phyloP scores from a whole-genome alignment of 2,797 vertebrate species.

The Scolopax rusticola region DNA sequence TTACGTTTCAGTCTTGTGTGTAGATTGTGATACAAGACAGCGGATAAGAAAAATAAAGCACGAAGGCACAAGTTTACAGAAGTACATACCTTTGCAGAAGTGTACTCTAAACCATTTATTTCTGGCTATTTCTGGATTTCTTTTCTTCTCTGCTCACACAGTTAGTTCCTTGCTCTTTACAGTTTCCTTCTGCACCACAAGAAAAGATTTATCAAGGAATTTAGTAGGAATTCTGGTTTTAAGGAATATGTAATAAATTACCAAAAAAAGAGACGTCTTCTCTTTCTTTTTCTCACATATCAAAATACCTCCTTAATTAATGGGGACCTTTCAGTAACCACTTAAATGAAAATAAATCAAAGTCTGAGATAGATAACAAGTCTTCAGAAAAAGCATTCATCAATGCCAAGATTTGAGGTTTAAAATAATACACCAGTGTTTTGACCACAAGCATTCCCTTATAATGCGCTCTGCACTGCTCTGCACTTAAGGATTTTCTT shows the following conservation, averaged over 20 bases:
- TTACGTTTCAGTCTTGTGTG: not conserved
- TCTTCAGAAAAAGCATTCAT: not conserved
- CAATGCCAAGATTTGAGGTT: not conserved
- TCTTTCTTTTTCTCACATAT: not conserved
- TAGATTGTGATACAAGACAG: not conserved
- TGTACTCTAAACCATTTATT: not conserved
- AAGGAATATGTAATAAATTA: not conserved
- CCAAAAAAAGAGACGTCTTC: not conserved
- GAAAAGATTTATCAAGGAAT: not conserved
- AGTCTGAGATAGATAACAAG: not conserved
- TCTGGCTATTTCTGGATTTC: not conserved
- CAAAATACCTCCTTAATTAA: not conserved
- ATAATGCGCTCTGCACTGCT: not conserved
- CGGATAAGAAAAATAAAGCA: not conserved
- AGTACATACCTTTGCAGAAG: not conserved
- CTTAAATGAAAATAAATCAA: not conserved
- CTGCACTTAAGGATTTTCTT: not conserved
- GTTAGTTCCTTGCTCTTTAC: not conserved
- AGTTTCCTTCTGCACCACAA: not conserved
- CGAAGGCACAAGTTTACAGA: not conserved
- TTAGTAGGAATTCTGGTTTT: not conserved
- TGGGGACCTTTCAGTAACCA: not conserved
- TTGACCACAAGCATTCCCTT: not conserved
- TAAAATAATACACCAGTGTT: not conserved
- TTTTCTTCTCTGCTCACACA: not conserved